Base-by-base conservation (phyloP, 2,888 invertebrate genomes). In the Lepidochitona cinerea region DNA sequence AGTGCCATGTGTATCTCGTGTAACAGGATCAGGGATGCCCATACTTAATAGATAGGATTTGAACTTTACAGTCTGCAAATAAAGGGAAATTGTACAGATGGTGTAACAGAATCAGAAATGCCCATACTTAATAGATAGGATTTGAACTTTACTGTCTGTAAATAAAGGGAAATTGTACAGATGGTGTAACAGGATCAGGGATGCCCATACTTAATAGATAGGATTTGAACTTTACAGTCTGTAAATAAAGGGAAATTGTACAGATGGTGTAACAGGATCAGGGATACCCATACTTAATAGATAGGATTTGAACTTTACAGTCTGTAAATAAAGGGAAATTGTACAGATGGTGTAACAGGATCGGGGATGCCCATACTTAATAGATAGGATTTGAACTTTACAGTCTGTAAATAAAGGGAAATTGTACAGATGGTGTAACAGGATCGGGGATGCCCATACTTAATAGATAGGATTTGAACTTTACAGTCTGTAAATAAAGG, bases 1-100 rank as follows among this genome's bases (percentile, higher is more conserved):
- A 71, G 94, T 95, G 87, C 95, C 95, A 88, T 95, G 97, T 14
- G 95, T 94, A 86, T 96, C 96, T 87, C 97, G 94, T 0, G 98
- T 99, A 0, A 99, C 99, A 0, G 99, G 99, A 92, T 99, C 98
- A 87, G 97, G 97, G 81, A 99, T 97, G 83, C 99, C 99, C 85
- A 99, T 93, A 89, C 98, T 98, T 92, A 99, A 93, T 67, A 99
- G 92, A 90, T 99, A 98, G 0, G 98, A 95, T 89, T 99, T 98
- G 90, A 99, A 99, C 84, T 95, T 94, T 5, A 98, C 94, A 9
- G 99, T 99, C 92, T 99, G 82, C 65, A 69, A 74, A 41, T 35
- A 49, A 52, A 26, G 33, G 23, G 7, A 54, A 54, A 54, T 18
- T 41, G 41, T 12, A 41, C n/a, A n/a, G n/a, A n/a, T n/a, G n/a